Base-by-base conservation (phyloP, 1,140 invertebrate species). In the Portunus trituberculatus region DNA sequence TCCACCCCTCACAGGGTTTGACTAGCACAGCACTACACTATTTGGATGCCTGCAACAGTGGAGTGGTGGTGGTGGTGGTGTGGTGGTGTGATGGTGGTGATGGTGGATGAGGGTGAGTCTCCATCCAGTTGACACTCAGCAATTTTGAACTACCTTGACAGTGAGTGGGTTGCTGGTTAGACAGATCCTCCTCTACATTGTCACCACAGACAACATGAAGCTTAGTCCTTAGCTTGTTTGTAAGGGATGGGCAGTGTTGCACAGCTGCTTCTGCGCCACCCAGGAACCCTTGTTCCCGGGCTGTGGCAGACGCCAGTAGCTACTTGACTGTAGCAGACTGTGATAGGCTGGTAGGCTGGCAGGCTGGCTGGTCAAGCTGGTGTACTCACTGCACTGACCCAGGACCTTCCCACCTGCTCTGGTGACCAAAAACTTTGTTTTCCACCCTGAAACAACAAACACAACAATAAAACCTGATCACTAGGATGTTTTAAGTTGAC, bases 1-100 rank as follows among this genome's bases (percentile, higher is more conserved):
- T 59, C 28, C 52, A 32, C 28, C 90, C 83, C 83, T 87, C 52
- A 92, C n/a, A 92, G 91, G 91, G 84, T 88, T 59, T 95, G 94
- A 95, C 94, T 95, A 95, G 94, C 94, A 95, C 94, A 95, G 94
- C 94, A 95, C 94, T 95, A 87, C 94, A 95, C 91, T 86, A 92
- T 59, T 45, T 48, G 91, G 94, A 92, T 92, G 84, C 59, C 92
- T 95, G 94, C 92, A 89, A 95, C 94, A 91, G 94, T 89, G 67
- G 94, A 91, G 52, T 82, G 93, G 93, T 91, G 52, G 89, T 91
- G 52, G 45, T 91, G 45, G 89, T 91, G n/a, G 20, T 25, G 89
- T 91, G n/a, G 86, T 88, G 31, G 31, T 46, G 86, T 88, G 86
- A 29, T 88, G 45, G 31, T 88, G 31, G 45, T 92, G 93, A 86